Evolutionary conservation across 2,113 vertebrate species (phyloP), one percentile per base, ranked within the genome.

Genomic region (Micromys minutus): DNA sequence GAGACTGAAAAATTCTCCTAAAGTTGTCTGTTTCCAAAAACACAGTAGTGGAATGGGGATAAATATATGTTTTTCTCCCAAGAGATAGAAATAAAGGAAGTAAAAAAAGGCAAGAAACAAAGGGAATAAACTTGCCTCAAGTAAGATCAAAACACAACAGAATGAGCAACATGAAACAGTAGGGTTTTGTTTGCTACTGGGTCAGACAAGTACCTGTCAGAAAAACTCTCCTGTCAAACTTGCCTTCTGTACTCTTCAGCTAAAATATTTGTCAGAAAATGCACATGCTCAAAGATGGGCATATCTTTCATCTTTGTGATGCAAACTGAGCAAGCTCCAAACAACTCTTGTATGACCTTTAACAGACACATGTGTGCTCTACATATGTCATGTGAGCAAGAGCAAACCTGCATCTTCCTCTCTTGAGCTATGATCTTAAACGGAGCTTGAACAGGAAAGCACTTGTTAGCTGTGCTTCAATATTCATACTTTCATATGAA

Each of bases 41-140:
- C 3, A 31, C 13, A 87, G 7, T 3, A 4, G 36, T 77, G 26
- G 13, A 15, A 67, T 7, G 29, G 0, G 11, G 2, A 16, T 6
- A 57, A 36, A 21, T 65, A 76, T 42, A 65, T 7, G 10, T 93
- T 55, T 19, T 76, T 26, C 63, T 86, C 26, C 12, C 13, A 29
- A 77, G 67, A 42, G 12, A 5, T 50, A 67, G 21, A 67, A 77
- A 77, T 83, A 24, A n/a, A n/a, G n/a, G n/a, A n/a, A n/a, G n/a
- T n/a, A n/a, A n/a, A n/a, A n/a, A n/a, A n/a, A n/a, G 5, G 36
- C 10, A 36, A 39, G 31, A 5, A 75, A 12, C 24, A 34, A 57
- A 12, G 65, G 21, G 19, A 16, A 1, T 84, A 29, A 87, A n/a
- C 29, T 69, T 22, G 0, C n/a, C 8, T 21, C 3, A 36, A 24